A percentile compares a stretch with the other conserved stretches of the same genome.
Conservation (phyloP, 1,140 invertebrate genomes). For the Eriosoma lanigerum region DNA sequence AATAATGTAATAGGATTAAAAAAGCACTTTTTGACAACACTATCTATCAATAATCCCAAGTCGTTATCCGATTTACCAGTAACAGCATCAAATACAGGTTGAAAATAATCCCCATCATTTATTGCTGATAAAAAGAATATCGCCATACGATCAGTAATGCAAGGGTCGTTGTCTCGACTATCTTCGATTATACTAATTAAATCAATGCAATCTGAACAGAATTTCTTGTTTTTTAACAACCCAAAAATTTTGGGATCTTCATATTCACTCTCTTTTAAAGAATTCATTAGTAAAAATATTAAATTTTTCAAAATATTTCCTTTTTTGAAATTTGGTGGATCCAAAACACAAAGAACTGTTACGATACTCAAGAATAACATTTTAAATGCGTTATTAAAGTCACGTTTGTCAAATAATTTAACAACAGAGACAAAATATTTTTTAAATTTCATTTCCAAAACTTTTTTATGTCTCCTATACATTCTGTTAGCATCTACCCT, state of each 20-base stretch:
- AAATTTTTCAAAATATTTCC: constrained; percentile 41
- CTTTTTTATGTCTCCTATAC: constrained; percentile 10
- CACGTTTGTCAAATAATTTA: not conserved
- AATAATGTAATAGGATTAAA: not conserved
- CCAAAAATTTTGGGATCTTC: constrained; percentile 8
- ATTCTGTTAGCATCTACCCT: constrained; percentile 32
- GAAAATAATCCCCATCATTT: not conserved
- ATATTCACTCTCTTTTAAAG: not conserved
- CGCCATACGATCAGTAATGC: constrained; percentile 15
- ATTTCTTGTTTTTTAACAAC: not conserved
- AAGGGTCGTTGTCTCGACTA: not conserved
- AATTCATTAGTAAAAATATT: constrained; percentile 29
- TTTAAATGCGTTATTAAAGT: constrained; percentile 23
- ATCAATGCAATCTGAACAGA: constrained; percentile 28
- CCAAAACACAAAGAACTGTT: constrained; percentile 31
- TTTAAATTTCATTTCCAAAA: constrained; percentile 16
- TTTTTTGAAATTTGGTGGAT: constrained; percentile 42
- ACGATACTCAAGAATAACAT: constrained; percentile 43
- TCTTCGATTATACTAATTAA: constrained; percentile 42
- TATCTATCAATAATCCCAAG: not conserved
- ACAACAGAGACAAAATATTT: not conserved
- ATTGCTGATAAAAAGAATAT: constrained; percentile 38
- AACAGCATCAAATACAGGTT: not conserved
- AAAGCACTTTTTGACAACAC: not conserved
- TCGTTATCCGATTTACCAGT: not conserved